Evolutionary conservation across 2,888 invertebrate genomes (phyloP).

Genomic region (Leistus spinibarbis): DNA sequence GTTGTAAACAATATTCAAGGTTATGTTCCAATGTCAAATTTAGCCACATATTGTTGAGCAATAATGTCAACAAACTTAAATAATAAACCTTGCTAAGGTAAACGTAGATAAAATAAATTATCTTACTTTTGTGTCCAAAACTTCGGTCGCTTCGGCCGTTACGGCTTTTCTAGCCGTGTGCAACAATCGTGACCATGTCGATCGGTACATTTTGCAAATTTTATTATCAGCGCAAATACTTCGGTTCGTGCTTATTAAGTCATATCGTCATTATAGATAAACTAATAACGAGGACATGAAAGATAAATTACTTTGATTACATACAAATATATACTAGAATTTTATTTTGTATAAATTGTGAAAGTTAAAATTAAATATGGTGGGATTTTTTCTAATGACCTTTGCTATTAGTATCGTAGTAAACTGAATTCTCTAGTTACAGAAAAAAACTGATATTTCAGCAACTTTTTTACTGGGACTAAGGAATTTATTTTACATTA

Average conservation of each 20-base stretch:
- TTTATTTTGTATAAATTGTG: not conserved
- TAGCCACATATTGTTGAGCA: not conserved
- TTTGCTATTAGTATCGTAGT: not conserved
- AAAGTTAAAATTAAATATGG: not conserved
- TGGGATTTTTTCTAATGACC: not conserved
- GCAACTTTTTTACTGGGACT: not conserved
- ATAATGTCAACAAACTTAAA: slow-evolving; percentile 18
- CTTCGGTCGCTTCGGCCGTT: slow-evolving; percentile 11
- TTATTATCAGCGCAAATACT: not conserved
- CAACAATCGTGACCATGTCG: slow-evolving; percentile 19
- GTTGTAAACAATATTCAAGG: slow-evolving; percentile 4
- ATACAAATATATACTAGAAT: not conserved
- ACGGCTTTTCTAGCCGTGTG: slow-evolving; percentile 28
- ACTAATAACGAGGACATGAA: not conserved
- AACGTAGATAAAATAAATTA: not conserved
- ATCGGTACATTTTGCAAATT: slow-evolving; percentile 19
- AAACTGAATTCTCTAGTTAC: not conserved
- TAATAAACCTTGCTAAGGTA: not conserved
- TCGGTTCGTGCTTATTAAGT: not conserved
- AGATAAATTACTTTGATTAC: not conserved
- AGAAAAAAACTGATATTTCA: not conserved
- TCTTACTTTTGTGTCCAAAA: slow-evolving; percentile 27
- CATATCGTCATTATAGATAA: not conserved
- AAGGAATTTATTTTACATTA: not conserved
- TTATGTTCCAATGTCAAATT: slow-evolving; percentile 6